A percentile compares a stretch with the other conserved stretches of the same genome.
These are phyloP conservation scores for Coturnix japonica DNA, from an alignment of 2,113 vertebrate genomes.

Conservation along the genomic window DNA sequence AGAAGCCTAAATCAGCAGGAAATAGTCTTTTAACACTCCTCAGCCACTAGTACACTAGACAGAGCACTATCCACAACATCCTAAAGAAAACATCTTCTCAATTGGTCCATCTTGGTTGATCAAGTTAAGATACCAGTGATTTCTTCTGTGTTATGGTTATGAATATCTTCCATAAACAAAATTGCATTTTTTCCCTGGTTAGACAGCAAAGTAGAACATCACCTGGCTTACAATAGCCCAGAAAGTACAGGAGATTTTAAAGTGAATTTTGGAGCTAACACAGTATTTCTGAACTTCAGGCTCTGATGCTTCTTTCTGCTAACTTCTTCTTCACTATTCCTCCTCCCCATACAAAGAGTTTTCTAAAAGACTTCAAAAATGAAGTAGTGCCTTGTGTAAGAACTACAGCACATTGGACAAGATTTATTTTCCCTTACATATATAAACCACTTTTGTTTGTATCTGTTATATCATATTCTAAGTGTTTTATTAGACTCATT, in stretches of 20 bases:
- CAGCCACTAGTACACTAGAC: not conserved
- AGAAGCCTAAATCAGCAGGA: not conserved
- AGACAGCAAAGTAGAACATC: rapidly evolving
- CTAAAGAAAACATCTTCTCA: not conserved
- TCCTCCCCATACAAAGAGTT: not conserved
- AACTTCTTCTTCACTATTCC: not conserved
- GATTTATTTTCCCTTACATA: slow-evolving; percentile 13
- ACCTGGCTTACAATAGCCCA: not conserved
- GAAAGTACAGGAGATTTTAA: not conserved
- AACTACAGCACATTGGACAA: not conserved
- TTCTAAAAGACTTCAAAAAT: not conserved
- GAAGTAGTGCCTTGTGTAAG: not conserved
- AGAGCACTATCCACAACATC: not conserved
- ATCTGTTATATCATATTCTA: not conserved
- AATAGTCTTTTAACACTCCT: not conserved
- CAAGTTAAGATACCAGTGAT: not conserved
- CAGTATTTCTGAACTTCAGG: not conserved
- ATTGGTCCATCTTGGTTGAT: not conserved
- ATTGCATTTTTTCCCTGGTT: not conserved
- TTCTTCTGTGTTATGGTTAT: not conserved
- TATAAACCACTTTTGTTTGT: not conserved
- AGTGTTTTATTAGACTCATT: not conserved
- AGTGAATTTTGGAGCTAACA: not conserved
- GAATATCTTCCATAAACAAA: not conserved
- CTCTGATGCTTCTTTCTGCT: not conserved